Base-by-base conservation (phyloP, 2,888 invertebrate genomes). In the Stenurella melanura region DNA sequence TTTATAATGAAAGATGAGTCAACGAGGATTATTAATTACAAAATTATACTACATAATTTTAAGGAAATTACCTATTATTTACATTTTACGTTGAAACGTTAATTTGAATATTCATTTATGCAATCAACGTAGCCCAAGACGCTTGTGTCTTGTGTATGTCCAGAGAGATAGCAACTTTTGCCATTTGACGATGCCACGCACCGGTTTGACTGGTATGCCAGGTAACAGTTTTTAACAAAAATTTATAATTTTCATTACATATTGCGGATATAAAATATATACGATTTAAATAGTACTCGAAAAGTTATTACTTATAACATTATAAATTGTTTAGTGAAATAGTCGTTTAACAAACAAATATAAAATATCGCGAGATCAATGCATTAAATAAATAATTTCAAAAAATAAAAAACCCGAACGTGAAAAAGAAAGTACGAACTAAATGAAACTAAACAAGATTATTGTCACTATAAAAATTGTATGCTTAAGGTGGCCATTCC, bases 91-190 rank as follows among this genome's bases (percentile, higher is more conserved):
- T 42, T 70, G 70, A 70, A 70, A 70, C 34, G 70, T 70, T 70
- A 70, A 70, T 70, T 70, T 70, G 70, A 70, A 70, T 70, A 70
- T 70, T 70, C 70, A 70, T 70, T 70, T 70, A 56, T 60, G 38
- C 60, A 10, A 60, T 60, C 56, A 21, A 42, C 60, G 70, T 70
- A 70, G 34, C 58, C 57, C 50, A 60, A 70, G 38, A 60, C 42
- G 50, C 60, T 60, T 60, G 70, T 50, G 60, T 42, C n/a, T 60
- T 60, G 70, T n/a, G 17, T 42, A 42, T 70, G 38, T 60, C 60
- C 42, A 19, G n/a, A 38, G 42, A 18, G 26, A 42, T 38, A 7
- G 70, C 42, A 12, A 56, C 30, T 64, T 58, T 70, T 70, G 70
- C 70, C 58, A 69, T 42, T 42, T 42, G 42, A 42, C 34, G 50